Evolutionary conservation across 2,797 vertebrate genomes (phyloP).

Genomic region (Phalanger gymnotis): DNA sequence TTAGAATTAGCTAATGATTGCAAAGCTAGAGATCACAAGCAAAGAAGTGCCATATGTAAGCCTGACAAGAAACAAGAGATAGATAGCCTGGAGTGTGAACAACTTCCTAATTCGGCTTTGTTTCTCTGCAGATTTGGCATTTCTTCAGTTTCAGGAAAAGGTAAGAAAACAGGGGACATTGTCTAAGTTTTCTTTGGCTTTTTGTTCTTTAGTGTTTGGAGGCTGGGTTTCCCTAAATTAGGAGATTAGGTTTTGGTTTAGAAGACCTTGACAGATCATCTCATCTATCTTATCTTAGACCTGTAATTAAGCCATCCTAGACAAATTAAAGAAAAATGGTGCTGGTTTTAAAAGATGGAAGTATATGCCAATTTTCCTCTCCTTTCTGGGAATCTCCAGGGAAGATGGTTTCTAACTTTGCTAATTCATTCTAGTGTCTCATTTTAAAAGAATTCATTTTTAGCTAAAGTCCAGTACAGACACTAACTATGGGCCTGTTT

Average conservation of each 20-base stretch:
- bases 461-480: background rate
- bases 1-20: slow-evolving; percentile 82
- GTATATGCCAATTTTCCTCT: slow-evolving; percentile 39
- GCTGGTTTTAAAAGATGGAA: slow-evolving; percentile 45
- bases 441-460: background rate
- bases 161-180: slow-evolving; percentile 76
- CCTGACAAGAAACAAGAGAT: slow-evolving; percentile 61
- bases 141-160: slow-evolving; percentile 84
- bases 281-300: slow-evolving; percentile 39
- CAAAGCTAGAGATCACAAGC: slow-evolving; percentile 79
- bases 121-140: slow-evolving; percentile 88
- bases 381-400: slow-evolving; percentile 48
- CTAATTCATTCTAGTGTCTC: slow-evolving; percentile 38
- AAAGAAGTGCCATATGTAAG: slow-evolving; percentile 74
- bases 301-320: slow-evolving; percentile 26
- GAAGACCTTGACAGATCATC: slow-evolving; percentile 29
- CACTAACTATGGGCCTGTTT: background rate
- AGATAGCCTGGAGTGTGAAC: slow-evolving; percentile 68
- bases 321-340: slow-evolving; percentile 39
- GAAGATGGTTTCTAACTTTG: slow-evolving; percentile 21
- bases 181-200: slow-evolving; percentile 46
- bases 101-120: slow-evolving; percentile 71
- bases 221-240: slow-evolving; percentile 48
- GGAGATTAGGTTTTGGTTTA: slow-evolving; percentile 42
- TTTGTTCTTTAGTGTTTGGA: slow-evolving; percentile 7